Conservation (phyloP, 23 tunicate species). For the Styela plicata region DNA sequence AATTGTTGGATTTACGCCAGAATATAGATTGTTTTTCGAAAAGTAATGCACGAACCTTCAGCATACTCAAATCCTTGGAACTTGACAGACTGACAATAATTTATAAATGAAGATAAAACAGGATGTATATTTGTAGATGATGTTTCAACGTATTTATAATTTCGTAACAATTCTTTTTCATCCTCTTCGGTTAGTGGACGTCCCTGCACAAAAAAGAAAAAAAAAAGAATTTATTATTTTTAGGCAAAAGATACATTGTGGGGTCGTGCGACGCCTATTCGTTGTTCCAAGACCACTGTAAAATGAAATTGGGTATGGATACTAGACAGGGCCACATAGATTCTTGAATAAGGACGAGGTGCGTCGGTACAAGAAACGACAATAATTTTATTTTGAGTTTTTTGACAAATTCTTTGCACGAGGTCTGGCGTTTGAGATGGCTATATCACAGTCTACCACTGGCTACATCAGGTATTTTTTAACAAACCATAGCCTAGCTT, state of each 20-base stretch:
- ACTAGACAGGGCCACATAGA: not conserved
- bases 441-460: too few relatives aligned
- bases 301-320: not conserved
- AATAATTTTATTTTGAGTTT: too few relatives aligned
- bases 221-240: too few relatives aligned
- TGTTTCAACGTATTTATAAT: slow-evolving; percentile 77
- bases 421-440: too few relatives aligned
- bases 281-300: not conserved
- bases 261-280: too few relatives aligned
- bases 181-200: slow-evolving; percentile 48
- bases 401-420: too few relatives aligned
- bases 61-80: slow-evolving; percentile 81
- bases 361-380: not conserved
- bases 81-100: slow-evolving; percentile 89
- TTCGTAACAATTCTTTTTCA: slow-evolving; percentile 45
- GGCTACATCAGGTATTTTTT: too few relatives aligned
- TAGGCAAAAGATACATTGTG: too few relatives aligned
- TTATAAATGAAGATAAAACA: slow-evolving; percentile 68
- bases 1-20: too few relatives aligned
- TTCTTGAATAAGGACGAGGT: not conserved
- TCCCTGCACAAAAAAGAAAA: too few relatives aligned
- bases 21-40: too few relatives aligned
- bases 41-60: slow-evolving; percentile 28
- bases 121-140: slow-evolving; percentile 93
- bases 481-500: too few relatives aligned